These are phyloP conservation scores for Turritopsis rubra DNA, from an alignment of 30 jellyfish, hydroid and myxozoan genomes.

Conservation along the genomic window DNA sequence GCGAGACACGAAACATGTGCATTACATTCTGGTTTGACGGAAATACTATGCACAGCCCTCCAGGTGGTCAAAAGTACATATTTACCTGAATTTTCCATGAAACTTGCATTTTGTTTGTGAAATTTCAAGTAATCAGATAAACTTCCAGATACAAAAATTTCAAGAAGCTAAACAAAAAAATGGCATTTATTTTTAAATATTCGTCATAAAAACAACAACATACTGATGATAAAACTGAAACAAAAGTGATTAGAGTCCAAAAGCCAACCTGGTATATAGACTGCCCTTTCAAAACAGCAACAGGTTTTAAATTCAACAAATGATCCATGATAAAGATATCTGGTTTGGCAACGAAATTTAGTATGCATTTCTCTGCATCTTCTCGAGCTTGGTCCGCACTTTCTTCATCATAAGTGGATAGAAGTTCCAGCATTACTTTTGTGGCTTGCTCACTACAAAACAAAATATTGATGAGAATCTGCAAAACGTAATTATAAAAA, in stretches of 20 bases:
- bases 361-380: conserved; percentile 75
- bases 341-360: conserved; percentile 64
- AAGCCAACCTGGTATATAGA: conserved; percentile 57
- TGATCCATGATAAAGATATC: conserved; percentile 86
- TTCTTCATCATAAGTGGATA: conserved; percentile 75
- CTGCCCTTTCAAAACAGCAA: conserved; percentile 66
- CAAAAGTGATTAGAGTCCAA: neutral
- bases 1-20: too few species aligned
- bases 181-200: neutral
- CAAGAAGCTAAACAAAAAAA: conserved; percentile 47
- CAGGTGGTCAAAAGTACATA: too few species aligned
- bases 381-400: conserved; percentile 80
- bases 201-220: neutral
- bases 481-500: neutral
- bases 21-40: too few species aligned
- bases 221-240: neutral
- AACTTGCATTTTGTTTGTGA: conserved; percentile 42
- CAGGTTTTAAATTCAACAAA: conserved; percentile 71
- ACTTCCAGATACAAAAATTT: conserved; percentile 78
- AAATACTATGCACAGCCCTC: too few species aligned
- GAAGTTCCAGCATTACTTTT: conserved; percentile 71
- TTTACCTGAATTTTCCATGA: conserved; percentile 31
- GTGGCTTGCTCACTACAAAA: conserved; percentile 75
- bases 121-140: conserved; percentile 61
- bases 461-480: conserved; percentile 2